These are phyloP conservation scores for Coelinius sp. DNA, from an alignment of 2,888 invertebrate genomes.

Conservation along the genomic window DNA sequence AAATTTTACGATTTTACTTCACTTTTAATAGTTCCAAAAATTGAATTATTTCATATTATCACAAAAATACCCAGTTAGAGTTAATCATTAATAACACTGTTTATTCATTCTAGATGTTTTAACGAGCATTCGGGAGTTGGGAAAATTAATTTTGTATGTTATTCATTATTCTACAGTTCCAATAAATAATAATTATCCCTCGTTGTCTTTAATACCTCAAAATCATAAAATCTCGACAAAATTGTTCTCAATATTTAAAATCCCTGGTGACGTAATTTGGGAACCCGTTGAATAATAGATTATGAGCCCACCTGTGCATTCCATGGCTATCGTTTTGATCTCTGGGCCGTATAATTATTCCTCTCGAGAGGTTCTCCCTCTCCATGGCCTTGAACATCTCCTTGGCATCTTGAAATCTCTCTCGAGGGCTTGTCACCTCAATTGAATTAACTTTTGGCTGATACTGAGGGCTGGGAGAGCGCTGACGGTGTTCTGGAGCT, in stretches of 20 bases:
- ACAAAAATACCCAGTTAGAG: too few species aligned
- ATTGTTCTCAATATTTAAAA: background rate
- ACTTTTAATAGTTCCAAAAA: too few species aligned
- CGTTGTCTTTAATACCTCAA: background rate
- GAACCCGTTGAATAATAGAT: background rate
- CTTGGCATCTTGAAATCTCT: conserved; percentile 88
- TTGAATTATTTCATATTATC: too few species aligned
- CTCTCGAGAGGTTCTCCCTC: conserved; percentile 72
- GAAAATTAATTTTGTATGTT: background rate
- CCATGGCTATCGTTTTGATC: conserved; percentile 50
- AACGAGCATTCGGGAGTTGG: background rate
- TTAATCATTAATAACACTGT: background rate
- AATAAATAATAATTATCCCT: background rate
- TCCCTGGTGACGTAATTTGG: background rate
- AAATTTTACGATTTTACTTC: background rate
- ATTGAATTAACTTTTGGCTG: conserved; percentile 64
- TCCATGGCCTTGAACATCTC: conserved; percentile 88
- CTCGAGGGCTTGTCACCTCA: conserved; percentile 76
- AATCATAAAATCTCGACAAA: background rate
- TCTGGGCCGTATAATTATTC: conserved; percentile 55
- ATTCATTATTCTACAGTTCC: background rate
- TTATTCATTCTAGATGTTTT: background rate
- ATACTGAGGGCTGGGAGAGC: conserved; percentile 71
- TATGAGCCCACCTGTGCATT: conserved; percentile 57
- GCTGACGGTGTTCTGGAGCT: conserved; percentile 72